These are phyloP conservation scores for Oncorhynchus kisutch DNA, from an alignment of 2,113 vertebrate genomes.

Conservation along the genomic window DNA sequence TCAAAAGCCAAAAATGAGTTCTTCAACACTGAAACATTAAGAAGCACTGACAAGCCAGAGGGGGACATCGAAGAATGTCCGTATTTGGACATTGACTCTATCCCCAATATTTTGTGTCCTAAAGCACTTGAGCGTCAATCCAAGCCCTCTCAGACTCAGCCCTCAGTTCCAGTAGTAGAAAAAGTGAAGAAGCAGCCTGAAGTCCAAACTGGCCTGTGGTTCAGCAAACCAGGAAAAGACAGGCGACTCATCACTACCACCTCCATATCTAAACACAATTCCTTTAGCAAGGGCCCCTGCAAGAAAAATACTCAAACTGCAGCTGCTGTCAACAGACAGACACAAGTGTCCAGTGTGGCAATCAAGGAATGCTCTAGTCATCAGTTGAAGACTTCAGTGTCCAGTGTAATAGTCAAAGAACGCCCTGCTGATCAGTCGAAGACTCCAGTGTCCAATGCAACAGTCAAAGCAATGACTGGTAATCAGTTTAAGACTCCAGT, in stretches of 20 bases:
- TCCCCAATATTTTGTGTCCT: slow-evolving; percentile 76
- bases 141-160: slow-evolving; percentile 36
- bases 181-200: slow-evolving; percentile 68
- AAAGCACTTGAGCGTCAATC: slow-evolving; percentile 66
- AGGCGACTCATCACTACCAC: slow-evolving; percentile 66
- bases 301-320: slow-evolving; percentile 66
- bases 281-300: slow-evolving; percentile 58
- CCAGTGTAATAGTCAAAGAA: too few species aligned
- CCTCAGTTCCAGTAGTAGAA: slow-evolving; percentile 39
- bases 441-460: too few species aligned
- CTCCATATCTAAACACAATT: slow-evolving; percentile 59
- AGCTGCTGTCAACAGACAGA: slow-evolving; percentile 48
- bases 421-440: too few species aligned
- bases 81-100: slow-evolving; percentile 73
- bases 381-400: too few species aligned
- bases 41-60: slow-evolving; percentile 24
- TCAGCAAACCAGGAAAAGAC: slow-evolving; percentile 72
- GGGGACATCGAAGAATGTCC: slow-evolving; percentile 62
- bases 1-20: slow-evolving; percentile 30
- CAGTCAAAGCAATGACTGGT: too few species aligned
- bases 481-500: background rate
- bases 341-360: background rate
- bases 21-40: slow-evolving; percentile 17
- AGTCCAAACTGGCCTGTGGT: slow-evolving; percentile 73
- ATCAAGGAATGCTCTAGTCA: background rate